Conservation (phyloP, 2,888 invertebrate genomes). For the Zelleria hepariella region DNA sequence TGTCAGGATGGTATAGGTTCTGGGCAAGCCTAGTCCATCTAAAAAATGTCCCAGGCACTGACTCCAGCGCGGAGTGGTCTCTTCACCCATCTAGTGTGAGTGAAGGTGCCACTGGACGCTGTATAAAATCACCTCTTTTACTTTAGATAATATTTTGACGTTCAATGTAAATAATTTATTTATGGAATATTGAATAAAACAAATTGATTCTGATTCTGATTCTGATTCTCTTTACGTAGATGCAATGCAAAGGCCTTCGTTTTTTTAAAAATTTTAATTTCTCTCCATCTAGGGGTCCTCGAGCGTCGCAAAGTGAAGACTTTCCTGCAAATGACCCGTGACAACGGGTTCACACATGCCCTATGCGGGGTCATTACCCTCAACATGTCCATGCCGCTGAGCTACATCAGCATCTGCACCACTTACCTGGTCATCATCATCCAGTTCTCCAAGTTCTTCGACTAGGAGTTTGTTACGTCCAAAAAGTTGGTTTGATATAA, state of each 20-base stretch:
- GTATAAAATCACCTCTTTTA: no score
- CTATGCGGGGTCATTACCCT: conserved; percentile 46
- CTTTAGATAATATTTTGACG: no score
- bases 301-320: conserved; percentile 49
- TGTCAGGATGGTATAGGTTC: no score
- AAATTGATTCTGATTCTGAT: no score
- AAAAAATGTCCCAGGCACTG: background rate
- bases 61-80: background rate
- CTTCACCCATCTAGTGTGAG: no score
- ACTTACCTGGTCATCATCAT: conserved; percentile 55
- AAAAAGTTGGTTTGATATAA: no score
- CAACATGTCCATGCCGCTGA: conserved; percentile 53
- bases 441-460: conserved; percentile 57
- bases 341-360: conserved; percentile 46
- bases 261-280: no score
- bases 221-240: background rate
- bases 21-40: no score
- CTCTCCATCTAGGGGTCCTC: conserved; percentile 37
- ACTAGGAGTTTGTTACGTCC: no score
- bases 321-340: conserved; percentile 43
- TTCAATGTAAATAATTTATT: no score
- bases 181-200: no score
- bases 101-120: no score
- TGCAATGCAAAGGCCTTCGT: background rate
- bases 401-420: conserved; percentile 47